Conservation (phyloP, 1,140 invertebrate species). For the Pogonomyrmex barbatus region DNA sequence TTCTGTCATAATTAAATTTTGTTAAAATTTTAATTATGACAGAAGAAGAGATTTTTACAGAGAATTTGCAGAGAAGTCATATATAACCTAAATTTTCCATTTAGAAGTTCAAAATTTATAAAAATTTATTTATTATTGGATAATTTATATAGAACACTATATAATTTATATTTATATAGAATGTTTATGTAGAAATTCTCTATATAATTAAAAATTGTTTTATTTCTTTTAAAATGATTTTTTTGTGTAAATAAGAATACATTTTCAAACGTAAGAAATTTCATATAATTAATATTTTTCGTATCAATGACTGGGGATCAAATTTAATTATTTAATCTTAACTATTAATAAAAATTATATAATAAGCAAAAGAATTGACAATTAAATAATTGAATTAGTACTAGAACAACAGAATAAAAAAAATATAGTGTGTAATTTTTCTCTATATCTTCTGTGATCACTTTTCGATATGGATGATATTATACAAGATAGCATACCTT, state of each 20-base stretch:
- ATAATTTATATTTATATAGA: too few species aligned
- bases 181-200: too few species aligned
- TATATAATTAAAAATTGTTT: neutral
- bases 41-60: too few species aligned
- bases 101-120: neutral
- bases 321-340: neutral
- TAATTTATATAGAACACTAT: neutral
- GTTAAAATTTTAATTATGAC: neutral
- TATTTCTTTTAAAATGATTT: neutral
- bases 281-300: neutral
- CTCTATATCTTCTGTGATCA: neutral
- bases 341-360: neutral
- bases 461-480: neutral
- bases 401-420: neutral
- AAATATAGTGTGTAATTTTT: neutral
- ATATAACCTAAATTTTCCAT: neutral
- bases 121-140: neutral
- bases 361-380: neutral
- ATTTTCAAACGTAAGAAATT: neutral
- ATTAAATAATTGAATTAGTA: neutral
- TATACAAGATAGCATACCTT: conserved; percentile 5
- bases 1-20: neutral
- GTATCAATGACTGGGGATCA: neutral
- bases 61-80: too few species aligned
- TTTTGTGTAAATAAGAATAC: neutral